phyloP scores from a whole-genome alignment of 2,113 vertebrate species.

The Dromaius novaehollandiae region DNA sequence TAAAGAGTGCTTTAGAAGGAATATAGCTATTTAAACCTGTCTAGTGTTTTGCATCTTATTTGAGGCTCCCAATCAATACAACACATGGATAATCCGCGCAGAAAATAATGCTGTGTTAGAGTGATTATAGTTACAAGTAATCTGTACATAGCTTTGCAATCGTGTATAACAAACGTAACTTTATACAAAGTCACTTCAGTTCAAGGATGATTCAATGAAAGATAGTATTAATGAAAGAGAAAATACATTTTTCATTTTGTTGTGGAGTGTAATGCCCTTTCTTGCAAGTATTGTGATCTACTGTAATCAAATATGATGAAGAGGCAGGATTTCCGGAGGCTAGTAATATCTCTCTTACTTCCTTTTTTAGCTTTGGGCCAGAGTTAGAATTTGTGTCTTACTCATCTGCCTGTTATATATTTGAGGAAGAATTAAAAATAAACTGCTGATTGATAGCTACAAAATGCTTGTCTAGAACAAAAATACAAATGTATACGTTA shows the following conservation, averaged over 20 bases:
- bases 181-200: background rate
- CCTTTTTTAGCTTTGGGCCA: background rate
- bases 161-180: background rate
- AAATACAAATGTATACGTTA: background rate
- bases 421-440: background rate
- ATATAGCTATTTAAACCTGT: constrained; percentile 52
- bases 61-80: constrained; percentile 50
- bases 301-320: background rate
- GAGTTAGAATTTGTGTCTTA: background rate
- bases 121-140: background rate
- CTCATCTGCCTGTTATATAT: background rate
- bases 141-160: constrained; percentile 8
- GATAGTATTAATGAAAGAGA: background rate
- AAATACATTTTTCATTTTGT: background rate
- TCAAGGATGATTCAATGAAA: background rate
- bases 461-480: background rate
- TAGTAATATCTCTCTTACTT: background rate
- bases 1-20: constrained; percentile 61
- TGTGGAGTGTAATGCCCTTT: background rate
- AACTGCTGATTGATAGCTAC: background rate
- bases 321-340: background rate
- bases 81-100: constrained; percentile 20
- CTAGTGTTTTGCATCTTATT: constrained; percentile 34
- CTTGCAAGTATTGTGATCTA: background rate
- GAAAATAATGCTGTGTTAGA: background rate